A percentile compares a stretch with the other conserved stretches of the same genome.
phyloP scores from a whole-genome alignment of 2,113 vertebrate genomes.

The Nicator chloris region DNA sequence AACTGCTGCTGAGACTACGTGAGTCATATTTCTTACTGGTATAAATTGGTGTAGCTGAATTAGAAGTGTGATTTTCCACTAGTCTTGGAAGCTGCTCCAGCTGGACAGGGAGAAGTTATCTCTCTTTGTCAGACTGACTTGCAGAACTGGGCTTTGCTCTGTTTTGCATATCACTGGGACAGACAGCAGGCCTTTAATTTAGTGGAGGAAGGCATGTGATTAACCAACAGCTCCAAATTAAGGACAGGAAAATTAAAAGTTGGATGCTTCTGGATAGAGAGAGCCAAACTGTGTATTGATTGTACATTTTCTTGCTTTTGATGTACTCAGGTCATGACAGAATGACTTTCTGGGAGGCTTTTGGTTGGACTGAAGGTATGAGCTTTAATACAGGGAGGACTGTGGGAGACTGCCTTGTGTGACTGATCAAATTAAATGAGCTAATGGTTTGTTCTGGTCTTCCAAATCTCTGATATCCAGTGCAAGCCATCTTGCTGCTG shows the following conservation, averaged over 20 bases:
- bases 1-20: neutral
- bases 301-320: neutral
- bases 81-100: neutral
- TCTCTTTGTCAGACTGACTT: conserved; percentile 7
- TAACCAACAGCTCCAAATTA: neutral
- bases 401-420: neutral
- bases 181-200: neutral
- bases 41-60: neutral
- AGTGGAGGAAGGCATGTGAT: neutral
- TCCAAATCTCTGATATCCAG: neutral
- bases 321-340: neutral
- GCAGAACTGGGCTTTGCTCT: neutral
- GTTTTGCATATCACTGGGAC: neutral
- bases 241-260: neutral
- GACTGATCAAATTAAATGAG: neutral
- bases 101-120: neutral
- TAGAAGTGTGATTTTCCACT: neutral
- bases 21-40: neutral
- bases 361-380: neutral
- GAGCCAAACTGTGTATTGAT: neutral
- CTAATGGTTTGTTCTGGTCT: neutral
- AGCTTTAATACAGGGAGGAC: neutral
- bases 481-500: neutral
- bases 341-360: neutral
- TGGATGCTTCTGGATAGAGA: neutral